Percentiles rank a stretch among this genome's conserved stretches.
These are phyloP conservation scores for Leguminivora glycinivorella DNA, from an alignment of 1,140 invertebrate genomes.

Conservation along the genomic window DNA sequence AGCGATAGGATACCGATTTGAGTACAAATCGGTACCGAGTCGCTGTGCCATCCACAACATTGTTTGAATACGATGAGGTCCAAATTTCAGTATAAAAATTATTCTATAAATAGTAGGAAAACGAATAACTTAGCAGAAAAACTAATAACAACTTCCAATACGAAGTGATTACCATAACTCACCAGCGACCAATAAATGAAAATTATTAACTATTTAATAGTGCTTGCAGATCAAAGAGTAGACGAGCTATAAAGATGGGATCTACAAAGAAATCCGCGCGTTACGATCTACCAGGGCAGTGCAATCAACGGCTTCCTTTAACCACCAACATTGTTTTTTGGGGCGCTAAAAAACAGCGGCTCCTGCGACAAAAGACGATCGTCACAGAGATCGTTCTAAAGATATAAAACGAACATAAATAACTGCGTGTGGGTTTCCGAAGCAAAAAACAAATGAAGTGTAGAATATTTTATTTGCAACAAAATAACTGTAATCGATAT, in stretches of 20 bases:
- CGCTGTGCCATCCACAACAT: too few species aligned
- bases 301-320: constrained; percentile 44
- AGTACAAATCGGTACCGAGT: too few species aligned
- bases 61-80: too few species aligned
- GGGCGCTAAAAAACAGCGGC: constrained; percentile 53
- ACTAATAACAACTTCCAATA: background rate
- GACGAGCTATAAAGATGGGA: constrained; percentile 62
- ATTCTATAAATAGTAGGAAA: too few species aligned
- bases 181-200: constrained; percentile 24
- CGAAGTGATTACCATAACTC: constrained; percentile 8
- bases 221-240: constrained; percentile 38
- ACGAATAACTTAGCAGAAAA: background rate
- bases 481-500: background rate
- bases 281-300: constrained; percentile 40
- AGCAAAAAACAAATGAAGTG: constrained; percentile 13
- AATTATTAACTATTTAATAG: too few species aligned
- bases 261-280: constrained; percentile 69
- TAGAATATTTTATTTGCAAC: constrained; percentile 21
- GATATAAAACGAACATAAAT: constrained; percentile 69
- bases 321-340: constrained; percentile 61
- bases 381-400: constrained; percentile 47
- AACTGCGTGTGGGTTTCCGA: constrained; percentile 41
- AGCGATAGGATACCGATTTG: too few species aligned
- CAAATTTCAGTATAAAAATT: too few species aligned
- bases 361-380: constrained; percentile 63